phyloP scores from a whole-genome alignment of 2,797 vertebrate species.

The Threskiornis aethiopicus region DNA sequence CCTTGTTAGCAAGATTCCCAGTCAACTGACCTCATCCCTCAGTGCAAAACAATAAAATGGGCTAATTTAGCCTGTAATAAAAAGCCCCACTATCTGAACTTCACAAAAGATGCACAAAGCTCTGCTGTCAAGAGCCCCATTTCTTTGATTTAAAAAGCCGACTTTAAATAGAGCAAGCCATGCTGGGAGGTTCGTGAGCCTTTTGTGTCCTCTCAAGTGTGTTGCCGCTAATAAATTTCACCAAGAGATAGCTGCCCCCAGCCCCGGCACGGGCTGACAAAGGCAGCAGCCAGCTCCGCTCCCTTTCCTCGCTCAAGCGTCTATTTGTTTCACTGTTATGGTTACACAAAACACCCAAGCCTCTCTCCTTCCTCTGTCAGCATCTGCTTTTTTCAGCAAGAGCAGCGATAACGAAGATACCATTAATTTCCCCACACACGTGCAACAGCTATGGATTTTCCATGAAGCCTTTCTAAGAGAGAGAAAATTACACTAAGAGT shows the following conservation, averaged over 20 bases:
- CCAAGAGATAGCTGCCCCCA: background rate
- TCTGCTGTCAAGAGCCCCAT: conserved; percentile 52
- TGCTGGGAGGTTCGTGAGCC: background rate
- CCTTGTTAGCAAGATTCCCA: conserved; percentile 50
- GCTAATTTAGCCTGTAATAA: conserved; percentile 39
- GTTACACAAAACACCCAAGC: background rate
- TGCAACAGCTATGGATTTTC: background rate
- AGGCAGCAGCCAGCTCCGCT: background rate
- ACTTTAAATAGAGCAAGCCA: background rate
- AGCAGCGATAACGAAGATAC: background rate
- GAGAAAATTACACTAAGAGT: fast-evolving
- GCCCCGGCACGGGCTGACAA: background rate
- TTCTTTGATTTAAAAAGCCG: conserved; percentile 45
- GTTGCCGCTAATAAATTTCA: background rate
- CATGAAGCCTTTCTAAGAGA: background rate
- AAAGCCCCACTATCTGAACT: conserved; percentile 10
- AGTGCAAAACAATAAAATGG: conserved; percentile 14
- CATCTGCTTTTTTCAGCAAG: background rate
- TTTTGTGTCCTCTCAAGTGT: conserved; percentile 44
- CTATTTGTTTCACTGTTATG: background rate
- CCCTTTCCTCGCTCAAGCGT: background rate
- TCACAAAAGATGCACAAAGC: conserved; percentile 58
- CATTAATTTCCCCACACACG: background rate
- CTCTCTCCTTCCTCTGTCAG: background rate
- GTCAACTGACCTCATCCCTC: conserved; percentile 54